Base-by-base conservation (phyloP, 2,888 invertebrate genomes). In the Branchipolynoe longqiensis region DNA sequence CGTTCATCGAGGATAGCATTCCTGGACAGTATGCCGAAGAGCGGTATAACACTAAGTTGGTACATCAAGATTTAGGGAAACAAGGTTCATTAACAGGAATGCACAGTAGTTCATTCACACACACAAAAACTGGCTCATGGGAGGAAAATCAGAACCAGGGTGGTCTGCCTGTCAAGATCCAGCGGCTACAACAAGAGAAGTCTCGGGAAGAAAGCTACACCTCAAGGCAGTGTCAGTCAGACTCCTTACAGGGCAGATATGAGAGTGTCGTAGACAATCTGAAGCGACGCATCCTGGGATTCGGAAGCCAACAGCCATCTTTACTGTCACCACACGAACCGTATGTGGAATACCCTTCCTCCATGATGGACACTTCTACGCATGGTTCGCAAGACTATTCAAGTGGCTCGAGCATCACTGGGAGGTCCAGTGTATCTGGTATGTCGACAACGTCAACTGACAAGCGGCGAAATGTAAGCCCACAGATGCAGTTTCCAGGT, bases 21-120 rank as follows among this genome's bases (percentile, higher is more conserved):
- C 78, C 78, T 14, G 78, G 78, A 4, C 41, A 48, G 18, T 78
- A 41, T 25, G 22, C 33, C 28, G 78, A 78, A 25, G 78, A 78
- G 28, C 25, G 48, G 14, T 78, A 78, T 28, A 78, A 78, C 41
- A 78, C 41, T 22, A 41, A 78, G 28, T 12, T 78, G 1, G 28
- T 78, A 6, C 78, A 78, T 6, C 78, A 78, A 31, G 78, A 78
- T 25, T 2, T 78, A 22, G 78, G 78, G 18, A 28, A 54, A 0
- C 48, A 54, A 25, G 78, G 78, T 25, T 1, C 40, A 8, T 22
- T 78, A 48, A 78, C 48, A 1, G 78, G 78, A 41, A 78, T 78
- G 78, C 78, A 78, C 48, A 48, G 48, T 48, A 78, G 48, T 28
- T 48, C 78, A 25, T 78, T 78, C 48, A 78, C 78, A 3, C 78